These are phyloP conservation scores for Phaethornis superciliosus DNA, from an alignment of 2,113 vertebrate species.

Conservation along the genomic window DNA sequence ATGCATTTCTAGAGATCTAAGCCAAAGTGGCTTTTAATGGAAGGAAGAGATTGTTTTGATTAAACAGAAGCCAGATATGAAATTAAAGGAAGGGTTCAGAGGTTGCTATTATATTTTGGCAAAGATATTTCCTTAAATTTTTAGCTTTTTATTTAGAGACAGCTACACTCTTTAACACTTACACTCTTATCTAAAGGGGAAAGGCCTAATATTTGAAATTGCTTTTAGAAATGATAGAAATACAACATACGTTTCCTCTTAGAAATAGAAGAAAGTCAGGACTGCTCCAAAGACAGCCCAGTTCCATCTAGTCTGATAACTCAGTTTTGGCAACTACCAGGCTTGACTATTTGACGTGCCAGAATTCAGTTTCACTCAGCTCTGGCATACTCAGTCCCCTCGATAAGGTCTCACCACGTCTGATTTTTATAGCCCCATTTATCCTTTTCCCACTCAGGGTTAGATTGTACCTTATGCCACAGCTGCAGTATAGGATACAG, in stretches of 20 bases:
- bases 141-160: slow-evolving; percentile 46
- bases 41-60: slow-evolving; percentile 54
- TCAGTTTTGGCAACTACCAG: background rate
- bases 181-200: slow-evolving; percentile 11
- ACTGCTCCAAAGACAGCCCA: background rate
- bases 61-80: slow-evolving; percentile 55
- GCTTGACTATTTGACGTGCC: background rate
- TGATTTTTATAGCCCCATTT: background rate
- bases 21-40: slow-evolving; percentile 65
- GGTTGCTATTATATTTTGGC: slow-evolving; percentile 44
- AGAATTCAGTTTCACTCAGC: background rate
- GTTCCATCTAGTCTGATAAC: background rate
- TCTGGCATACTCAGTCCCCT: background rate
- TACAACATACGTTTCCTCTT: background rate
- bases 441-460: background rate
- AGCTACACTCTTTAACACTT: slow-evolving; percentile 14
- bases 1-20: slow-evolving; percentile 16
- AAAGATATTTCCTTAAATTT: slow-evolving; percentile 1
- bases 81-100: slow-evolving; percentile 49
- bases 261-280: background rate
- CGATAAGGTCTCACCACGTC: background rate
- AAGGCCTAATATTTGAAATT: background rate
- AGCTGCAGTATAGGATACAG: background rate
- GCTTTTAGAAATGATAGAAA: background rate
- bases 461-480: background rate